Base-by-base conservation (phyloP, 2,888 invertebrate genomes). In the Eilema sororculum region DNA sequence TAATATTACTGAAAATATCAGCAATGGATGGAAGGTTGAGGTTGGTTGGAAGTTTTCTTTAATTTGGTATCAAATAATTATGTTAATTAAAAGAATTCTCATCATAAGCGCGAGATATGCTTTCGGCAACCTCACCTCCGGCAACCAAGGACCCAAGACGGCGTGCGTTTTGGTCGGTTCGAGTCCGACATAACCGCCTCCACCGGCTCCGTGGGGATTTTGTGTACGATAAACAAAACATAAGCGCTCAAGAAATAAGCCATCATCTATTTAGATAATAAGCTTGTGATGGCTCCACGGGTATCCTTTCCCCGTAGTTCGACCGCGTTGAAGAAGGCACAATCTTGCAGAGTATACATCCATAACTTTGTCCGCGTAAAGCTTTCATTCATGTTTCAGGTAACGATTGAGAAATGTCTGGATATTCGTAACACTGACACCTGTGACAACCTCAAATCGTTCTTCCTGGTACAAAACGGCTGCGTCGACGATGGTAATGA, bases 341-440 rank as follows among this genome's bases (percentile, higher is more conserved):
- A n/a, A 20, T n/a, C 52, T 52, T 46, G 20, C 57, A 57, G n/a
- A n/a, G 24, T 24, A 57, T 24, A 12, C 3, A 57, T 3, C 20
- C 46, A 5, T 1, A 41, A 16, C 13, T 41, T 10, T 24, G 57
- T 13, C 0, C 46, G 46, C 16, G 20, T 46, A 20, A 46, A 46
- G 20, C 46, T n/a, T 52, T 52, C n/a, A 1, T 25, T 65, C 10
- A 28, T 71, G 8, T 73, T 69, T 0, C 79, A 92, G 92, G 89
- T 84, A 0, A 89, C 87, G 13, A 90, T 90, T 87, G 87, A 89
- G 77, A 92, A 92, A 65, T 92, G 92, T 71, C 85, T 87, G 74
- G 92, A 92, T 80, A 87, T 92, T n/a, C 90, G 92, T 37, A 92
- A 92, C 79, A 77, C 84, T 57, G 91, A 90, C 71, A 89, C 92